Conservation (phyloP, 2,113 vertebrate species). For the Synodontis membranacea region DNA sequence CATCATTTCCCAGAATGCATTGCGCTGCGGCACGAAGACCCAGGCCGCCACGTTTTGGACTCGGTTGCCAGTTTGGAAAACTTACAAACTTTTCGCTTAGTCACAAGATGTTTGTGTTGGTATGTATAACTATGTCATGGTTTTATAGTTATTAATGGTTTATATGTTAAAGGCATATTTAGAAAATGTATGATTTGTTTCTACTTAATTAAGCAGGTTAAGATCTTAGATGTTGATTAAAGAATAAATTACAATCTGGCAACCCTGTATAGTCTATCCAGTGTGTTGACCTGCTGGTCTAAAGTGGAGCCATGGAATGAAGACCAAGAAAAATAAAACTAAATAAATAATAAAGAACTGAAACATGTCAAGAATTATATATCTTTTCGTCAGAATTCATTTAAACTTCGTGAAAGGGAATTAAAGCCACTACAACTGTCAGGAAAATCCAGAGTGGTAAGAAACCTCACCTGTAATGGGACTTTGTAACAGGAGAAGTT, state of each 20-base stretch:
- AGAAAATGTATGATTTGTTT: background rate
- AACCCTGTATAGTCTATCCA: background rate
- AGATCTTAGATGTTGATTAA: background rate
- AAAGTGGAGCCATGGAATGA: background rate
- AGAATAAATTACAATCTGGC: background rate
- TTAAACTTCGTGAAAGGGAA: background rate
- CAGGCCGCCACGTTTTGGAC: background rate
- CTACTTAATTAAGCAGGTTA: background rate
- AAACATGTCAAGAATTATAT: background rate
- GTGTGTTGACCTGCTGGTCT: constrained; percentile 3
- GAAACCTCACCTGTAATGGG: background rate
- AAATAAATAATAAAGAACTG: background rate
- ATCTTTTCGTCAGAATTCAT: background rate
- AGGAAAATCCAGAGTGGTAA: background rate
- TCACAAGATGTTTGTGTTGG: background rate
- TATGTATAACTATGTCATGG: background rate
- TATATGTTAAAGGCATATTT: background rate
- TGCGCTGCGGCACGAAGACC: background rate
- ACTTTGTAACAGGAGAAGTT: background rate
- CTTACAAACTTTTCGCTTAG: background rate
- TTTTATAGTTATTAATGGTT: background rate
- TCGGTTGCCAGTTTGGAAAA: background rate
- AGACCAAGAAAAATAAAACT: background rate
- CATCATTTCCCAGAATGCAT: constrained; percentile 10
- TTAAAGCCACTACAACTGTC: background rate